Percentiles rank a stretch among this genome's conserved stretches.
Conservation (phyloP, 2,888 invertebrate species). For the Rhagonycha fulva region DNA sequence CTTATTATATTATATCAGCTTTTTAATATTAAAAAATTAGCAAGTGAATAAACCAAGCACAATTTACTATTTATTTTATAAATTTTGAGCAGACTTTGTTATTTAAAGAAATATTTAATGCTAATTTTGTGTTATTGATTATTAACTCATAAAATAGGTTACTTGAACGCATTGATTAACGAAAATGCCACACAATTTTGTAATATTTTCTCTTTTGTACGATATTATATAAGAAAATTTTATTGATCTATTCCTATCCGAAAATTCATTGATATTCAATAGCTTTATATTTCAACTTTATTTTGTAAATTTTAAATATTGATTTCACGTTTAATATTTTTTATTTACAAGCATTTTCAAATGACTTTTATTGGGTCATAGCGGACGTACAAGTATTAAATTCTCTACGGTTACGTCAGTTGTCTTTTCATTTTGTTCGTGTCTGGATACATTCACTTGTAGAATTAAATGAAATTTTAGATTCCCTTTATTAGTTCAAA, state of each 20-base stretch:
- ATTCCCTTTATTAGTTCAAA: background rate
- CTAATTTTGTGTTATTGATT: no score
- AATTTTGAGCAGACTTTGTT: no score
- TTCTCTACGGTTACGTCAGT: conserved; percentile 21
- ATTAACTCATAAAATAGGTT: no score
- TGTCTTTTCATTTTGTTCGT: conserved; percentile 17
- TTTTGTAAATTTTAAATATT: background rate
- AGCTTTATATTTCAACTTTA: background rate
- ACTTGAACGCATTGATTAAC: no score
- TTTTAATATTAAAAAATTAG: no score
- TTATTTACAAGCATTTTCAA: conserved; percentile 7
- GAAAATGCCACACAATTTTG: no score
- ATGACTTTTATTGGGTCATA: conserved; percentile 20
- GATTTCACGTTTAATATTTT: conserved; percentile 8
- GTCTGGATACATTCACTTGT: conserved; percentile 5
- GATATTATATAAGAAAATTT: background rate
- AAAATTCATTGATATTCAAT: background rate
- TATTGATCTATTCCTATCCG: background rate
- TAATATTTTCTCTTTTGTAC: no score
- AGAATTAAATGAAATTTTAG: conserved; percentile 7
- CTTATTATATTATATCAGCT: no score
- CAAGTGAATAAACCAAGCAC: no score
- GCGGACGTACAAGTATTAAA: conserved; percentile 20
- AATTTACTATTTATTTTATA: no score
- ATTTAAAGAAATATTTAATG: no score